Percentiles rank a stretch among this genome's conserved stretches.
Evolutionary conservation across 2,797 vertebrate species (phyloP).

Genomic region (Sus cebifrons): DNA sequence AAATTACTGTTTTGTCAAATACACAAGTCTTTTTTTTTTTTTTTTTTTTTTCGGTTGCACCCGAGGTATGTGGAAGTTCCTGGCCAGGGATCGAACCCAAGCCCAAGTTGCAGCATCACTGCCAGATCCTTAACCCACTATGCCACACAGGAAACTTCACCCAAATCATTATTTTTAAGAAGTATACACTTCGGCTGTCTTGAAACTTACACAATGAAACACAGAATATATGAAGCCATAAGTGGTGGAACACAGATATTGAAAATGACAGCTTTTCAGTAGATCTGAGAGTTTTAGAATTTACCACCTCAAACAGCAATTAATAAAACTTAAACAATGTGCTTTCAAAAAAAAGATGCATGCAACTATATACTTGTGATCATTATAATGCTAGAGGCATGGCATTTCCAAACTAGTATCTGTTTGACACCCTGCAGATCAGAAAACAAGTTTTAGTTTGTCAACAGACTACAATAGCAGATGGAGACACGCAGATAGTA

Average conservation of each 20-base stretch:
- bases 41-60: no score
- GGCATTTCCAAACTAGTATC: background rate
- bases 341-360: slow-evolving; percentile 28
- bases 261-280: slow-evolving; percentile 56
- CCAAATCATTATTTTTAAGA: slow-evolving; percentile 10
- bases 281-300: slow-evolving; percentile 18
- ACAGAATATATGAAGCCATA: background rate
- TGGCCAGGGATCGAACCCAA: no score
- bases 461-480: background rate
- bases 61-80: no score
- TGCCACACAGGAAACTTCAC: no score
- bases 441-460: slow-evolving; percentile 56
- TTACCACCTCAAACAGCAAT: background rate
- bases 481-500: background rate
- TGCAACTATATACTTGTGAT: slow-evolving; percentile 31
- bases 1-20: slow-evolving; percentile 27
- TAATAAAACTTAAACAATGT: background rate
- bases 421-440: background rate
- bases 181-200: background rate
- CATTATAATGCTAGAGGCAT: background rate
- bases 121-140: no score
- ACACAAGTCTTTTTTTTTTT: background rate
- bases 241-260: background rate
- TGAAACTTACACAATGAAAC: slow-evolving; percentile 15
- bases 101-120: no score